Base-by-base conservation (phyloP, 2,797 vertebrate species). In the Micromesistius poutassou region DNA sequence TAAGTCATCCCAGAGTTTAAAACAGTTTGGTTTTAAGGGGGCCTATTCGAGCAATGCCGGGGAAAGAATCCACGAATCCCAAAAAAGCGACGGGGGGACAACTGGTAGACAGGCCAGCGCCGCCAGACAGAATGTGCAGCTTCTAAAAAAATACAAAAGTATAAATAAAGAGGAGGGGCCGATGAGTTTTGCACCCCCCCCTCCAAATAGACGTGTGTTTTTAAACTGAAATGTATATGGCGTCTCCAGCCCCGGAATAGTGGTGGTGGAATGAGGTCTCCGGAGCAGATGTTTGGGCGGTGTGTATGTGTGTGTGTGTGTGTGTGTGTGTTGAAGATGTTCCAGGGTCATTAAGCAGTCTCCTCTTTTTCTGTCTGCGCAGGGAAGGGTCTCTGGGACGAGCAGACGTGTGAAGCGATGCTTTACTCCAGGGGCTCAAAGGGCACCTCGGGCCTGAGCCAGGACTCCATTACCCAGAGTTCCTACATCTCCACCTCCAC, bases 391-490 rank as follows among this genome's bases (percentile, higher is more conserved):
- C 81, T 92, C 9, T 70, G 87, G 2, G 96, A 96, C 75, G 95
- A 95, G 92, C 94, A 92, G 90, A 94, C 93, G 80, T 87, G 88
- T 85, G 89, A 78, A 22, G 74, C 82, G 4, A 74, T 1, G 13
- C 82, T 87, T 76, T 83, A 46, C 0, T 72, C 76, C 5, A 74
- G 78, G 36, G 85, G 77, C 79, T 77, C 73, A 73, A 87, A 3
- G 2, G 92, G 91, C 8, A 73, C 92, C 79, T 94, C 93, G 82
- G 90, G 87, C 0, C 87, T 90, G 72, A 96, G 94, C 84, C 92
- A 93, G 85, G 97, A 98, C 9, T 93, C 93, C 76, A 95, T 96
- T 89, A 97, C 96, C 2, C 97, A 97, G 84, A 96, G 96, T 68
- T 68, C 25, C 62, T 68, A 28, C 62, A 68, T 10, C 62, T 68